phyloP scores from a whole-genome alignment of 1,140 invertebrate species.

The Ladona fulva region DNA sequence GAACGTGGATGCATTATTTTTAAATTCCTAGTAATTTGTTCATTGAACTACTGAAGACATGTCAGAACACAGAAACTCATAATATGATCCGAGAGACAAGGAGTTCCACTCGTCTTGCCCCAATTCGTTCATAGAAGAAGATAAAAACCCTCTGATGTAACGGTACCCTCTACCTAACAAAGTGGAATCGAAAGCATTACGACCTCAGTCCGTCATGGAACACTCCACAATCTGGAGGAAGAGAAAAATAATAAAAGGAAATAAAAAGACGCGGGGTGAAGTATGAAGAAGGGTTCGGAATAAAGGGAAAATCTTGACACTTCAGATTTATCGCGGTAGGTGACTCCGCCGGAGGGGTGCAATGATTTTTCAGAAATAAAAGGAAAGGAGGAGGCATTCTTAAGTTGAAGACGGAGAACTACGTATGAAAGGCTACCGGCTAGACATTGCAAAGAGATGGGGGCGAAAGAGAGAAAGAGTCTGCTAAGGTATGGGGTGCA shows the following conservation, averaged over 20 bases:
- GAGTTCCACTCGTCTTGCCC: not conserved
- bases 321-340: not conserved
- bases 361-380: no score
- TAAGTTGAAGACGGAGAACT: no score
- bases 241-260: not conserved
- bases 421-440: no score
- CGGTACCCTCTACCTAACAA: not conserved
- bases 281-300: not conserved
- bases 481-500: not conserved
- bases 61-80: no score
- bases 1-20: no score
- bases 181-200: not conserved
- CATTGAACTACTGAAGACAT: no score
- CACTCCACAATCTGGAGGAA: no score
- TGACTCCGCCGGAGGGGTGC: not conserved
- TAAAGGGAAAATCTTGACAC: not conserved
- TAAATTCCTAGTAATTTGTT: no score
- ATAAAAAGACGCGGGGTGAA: not conserved
- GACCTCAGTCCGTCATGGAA: not conserved
- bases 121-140: not conserved
- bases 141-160: not conserved
- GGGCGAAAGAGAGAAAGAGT: not conserved
- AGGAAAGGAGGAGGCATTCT: no score
- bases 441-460: not conserved
- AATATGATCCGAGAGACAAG: no score